phyloP scores from a whole-genome alignment of 2,797 vertebrate species.

The Gadopsis marmoratus region DNA sequence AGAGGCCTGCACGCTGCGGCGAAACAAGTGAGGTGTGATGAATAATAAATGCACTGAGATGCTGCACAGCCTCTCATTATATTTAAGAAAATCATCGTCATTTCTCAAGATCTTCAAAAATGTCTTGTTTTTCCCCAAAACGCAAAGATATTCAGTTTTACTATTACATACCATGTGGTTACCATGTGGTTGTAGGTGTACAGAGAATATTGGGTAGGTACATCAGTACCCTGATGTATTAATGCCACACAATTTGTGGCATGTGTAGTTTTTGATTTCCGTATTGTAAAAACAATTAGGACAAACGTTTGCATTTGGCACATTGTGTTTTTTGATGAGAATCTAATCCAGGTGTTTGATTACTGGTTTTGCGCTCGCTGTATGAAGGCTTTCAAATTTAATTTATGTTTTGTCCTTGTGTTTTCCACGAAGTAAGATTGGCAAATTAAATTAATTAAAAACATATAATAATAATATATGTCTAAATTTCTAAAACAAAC shows the following conservation, averaged over 20 bases:
- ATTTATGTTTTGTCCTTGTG: not conserved
- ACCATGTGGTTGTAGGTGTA: not conserved
- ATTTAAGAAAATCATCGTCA: not conserved
- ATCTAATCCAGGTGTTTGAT: not conserved
- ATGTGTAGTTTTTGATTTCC: not conserved
- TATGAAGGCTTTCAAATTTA: not conserved
- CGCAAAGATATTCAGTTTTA: not conserved
- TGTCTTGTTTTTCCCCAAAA: not conserved
- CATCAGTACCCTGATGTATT: not conserved
- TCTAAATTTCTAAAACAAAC: too few relatives aligned
- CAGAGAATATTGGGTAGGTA: not conserved
- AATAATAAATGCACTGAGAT: conserved; percentile 63
- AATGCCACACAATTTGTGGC: not conserved
- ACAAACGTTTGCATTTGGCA: not conserved
- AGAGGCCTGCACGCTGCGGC: conserved; percentile 35
- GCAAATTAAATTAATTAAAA: not conserved
- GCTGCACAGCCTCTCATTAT: conserved; percentile 47
- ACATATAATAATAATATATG: too few relatives aligned
- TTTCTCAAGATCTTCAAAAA: not conserved
- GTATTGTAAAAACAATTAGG: not conserved
- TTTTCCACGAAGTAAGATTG: not conserved
- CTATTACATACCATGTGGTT: not conserved
- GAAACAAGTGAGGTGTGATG: conserved; percentile 53
- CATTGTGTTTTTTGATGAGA: not conserved
- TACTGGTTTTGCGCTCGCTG: too few relatives aligned